Evolutionary conservation across 2,888 invertebrate genomes (phyloP).

Genomic region (Drosophila cyrtoloma): DNA sequence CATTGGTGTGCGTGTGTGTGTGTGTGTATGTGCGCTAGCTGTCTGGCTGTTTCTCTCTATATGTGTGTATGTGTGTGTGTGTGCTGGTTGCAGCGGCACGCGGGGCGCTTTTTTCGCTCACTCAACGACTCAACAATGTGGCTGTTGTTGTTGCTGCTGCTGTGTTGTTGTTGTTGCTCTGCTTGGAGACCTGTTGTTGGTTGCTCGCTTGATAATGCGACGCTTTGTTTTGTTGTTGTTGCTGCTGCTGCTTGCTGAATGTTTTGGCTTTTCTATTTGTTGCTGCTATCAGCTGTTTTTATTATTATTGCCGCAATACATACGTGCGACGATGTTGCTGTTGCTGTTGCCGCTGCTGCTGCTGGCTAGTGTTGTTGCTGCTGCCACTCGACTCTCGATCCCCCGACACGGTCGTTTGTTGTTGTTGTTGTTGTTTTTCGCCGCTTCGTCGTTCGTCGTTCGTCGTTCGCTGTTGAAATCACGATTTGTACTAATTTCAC

Average conservation of each 20-base stretch:
- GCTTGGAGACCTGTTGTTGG: constrained; percentile 77
- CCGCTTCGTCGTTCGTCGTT: constrained; percentile 80
- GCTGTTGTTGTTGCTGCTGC: constrained; percentile 30
- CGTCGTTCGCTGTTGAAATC: constrained; percentile 85
- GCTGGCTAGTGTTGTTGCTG: constrained; percentile 55
- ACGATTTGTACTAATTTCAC: constrained; percentile 85
- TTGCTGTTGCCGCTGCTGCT: constrained; percentile 22
- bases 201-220: constrained; percentile 79
- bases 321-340: constrained; percentile 62
- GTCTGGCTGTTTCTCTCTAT: constrained; percentile 10
- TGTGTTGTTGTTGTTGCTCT: constrained; percentile 56
- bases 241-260: constrained; percentile 46
- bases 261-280: constrained; percentile 70
- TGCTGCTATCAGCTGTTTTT: constrained; percentile 79
- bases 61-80: constrained; percentile 16
- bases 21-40: constrained; percentile 21
- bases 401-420: constrained; percentile 57
- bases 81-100: constrained; percentile 75
- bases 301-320: constrained; percentile 74
- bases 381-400: constrained; percentile 67
- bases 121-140: constrained; percentile 45
- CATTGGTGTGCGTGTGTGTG: constrained; percentile 37
- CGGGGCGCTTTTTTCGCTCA: constrained; percentile 73
- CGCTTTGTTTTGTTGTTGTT: constrained; percentile 59
- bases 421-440: constrained; percentile 56